Conservation (phyloP, 2,888 invertebrate genomes). For the Eledona agricola region DNA sequence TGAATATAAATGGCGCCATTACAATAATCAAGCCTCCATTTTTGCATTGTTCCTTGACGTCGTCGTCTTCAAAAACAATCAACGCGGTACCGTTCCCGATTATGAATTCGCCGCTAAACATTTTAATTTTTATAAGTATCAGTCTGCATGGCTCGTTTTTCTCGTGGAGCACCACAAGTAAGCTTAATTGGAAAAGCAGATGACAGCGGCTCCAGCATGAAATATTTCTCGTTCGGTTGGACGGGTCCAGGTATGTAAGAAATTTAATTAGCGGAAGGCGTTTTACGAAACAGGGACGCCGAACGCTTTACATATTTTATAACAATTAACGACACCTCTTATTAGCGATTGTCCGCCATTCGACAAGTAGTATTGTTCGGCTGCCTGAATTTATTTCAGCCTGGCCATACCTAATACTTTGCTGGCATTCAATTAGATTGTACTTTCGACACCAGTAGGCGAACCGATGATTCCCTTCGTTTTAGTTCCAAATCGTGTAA, state of each 20-base stretch:
- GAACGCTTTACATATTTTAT: constrained; percentile 37
- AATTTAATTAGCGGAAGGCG: constrained; percentile 27
- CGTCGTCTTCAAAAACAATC: neutral
- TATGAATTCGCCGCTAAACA: neutral
- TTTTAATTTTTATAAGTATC: no score
- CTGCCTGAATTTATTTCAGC: constrained; percentile 39
- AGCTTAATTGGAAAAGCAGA: constrained; percentile 1
- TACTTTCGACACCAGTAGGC: constrained; percentile 20
- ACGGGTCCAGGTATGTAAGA: constrained; percentile 13
- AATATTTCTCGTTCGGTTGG: constrained; percentile 3
- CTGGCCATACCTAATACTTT: constrained; percentile 41
- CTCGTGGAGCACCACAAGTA: constrained; percentile 1
- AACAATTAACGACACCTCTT: constrained; percentile 42
- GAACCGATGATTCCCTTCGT: neutral
- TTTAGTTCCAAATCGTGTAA: no score
- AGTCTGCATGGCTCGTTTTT: no score
- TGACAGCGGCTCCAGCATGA: neutral
- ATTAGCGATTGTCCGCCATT: constrained; percentile 42
- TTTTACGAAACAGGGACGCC: constrained; percentile 36
- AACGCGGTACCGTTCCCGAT: no score
- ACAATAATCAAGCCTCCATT: no score
- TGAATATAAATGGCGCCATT: no score
- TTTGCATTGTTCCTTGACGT: no score
- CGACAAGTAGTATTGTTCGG: constrained; percentile 43
- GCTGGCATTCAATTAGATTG: constrained; percentile 37